phyloP scores from a whole-genome alignment of 2,797 vertebrate species.

The Falco peregrinus region DNA sequence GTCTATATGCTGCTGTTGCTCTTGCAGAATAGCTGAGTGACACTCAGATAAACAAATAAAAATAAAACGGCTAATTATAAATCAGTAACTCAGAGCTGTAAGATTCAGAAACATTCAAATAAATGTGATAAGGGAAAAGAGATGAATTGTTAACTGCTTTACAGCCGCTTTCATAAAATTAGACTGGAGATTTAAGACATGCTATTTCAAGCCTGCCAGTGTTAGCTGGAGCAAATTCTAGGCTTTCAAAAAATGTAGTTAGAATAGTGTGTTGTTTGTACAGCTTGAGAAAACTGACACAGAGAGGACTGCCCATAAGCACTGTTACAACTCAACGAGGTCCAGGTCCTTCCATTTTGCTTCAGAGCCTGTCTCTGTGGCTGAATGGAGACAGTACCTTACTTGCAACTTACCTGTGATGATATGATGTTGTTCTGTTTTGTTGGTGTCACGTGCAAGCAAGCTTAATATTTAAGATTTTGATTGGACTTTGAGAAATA shows the following conservation, averaged over 20 bases:
- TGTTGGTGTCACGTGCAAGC: not conserved
- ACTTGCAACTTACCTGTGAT: not conserved
- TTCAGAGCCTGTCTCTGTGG: not conserved
- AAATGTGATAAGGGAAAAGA: not conserved
- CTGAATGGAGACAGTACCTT: not conserved
- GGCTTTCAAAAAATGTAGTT: not conserved
- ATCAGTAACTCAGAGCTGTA: not conserved
- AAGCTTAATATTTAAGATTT: not conserved
- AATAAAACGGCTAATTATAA: not conserved
- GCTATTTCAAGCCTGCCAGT: not conserved
- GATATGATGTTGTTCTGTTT: not conserved
- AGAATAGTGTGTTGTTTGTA: not conserved
- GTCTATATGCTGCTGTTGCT: not conserved
- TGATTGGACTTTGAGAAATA: not conserved
- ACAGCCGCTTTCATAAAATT: not conserved
- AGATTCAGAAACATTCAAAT: not conserved
- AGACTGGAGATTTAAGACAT: not conserved
- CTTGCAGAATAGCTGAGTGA: not conserved
- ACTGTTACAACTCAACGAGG: not conserved
- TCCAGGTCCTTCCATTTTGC: not conserved
- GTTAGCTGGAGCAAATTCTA: not conserved
- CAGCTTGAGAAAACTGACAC: not conserved
- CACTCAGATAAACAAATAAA: not conserved
- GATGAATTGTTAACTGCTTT: not conserved
- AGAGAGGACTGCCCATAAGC: not conserved